A percentile compares a stretch with the other conserved stretches of the same genome.
Conservation (phyloP, 1,140 invertebrate species). For the Apocrypta bakeri region DNA sequence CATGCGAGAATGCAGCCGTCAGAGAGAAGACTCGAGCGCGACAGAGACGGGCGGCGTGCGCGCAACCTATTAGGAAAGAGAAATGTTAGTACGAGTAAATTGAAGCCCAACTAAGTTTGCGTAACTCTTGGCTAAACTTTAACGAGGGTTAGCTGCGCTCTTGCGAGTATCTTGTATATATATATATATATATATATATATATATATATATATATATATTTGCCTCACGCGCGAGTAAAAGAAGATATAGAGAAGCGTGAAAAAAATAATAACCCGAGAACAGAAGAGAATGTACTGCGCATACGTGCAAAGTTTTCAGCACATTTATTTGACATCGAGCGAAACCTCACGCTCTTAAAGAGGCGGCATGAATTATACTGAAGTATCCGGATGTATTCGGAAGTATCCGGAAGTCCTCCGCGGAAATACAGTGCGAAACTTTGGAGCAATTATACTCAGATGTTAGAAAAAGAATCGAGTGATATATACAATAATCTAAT, state of each 20-base stretch:
- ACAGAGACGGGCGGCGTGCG: conserved; percentile 47
- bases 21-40: neutral
- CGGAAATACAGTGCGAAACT: conserved; percentile 31
- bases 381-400: neutral
- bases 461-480: neutral
- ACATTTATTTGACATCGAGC: neutral
- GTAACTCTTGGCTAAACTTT: conserved; percentile 67
- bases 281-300: conserved; percentile 27
- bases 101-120: conserved; percentile 66
- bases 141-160: conserved; percentile 50
- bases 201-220: no score
- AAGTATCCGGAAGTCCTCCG: neutral
- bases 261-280: conserved; percentile 27
- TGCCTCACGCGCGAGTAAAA: neutral
- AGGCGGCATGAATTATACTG: conserved; percentile 7
- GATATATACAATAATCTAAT: conserved; percentile 14
- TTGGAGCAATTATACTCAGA: conserved; percentile 25
- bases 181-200: no score
- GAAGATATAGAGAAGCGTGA: conserved; percentile 6
- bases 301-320: conserved; percentile 44
- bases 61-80: conserved; percentile 62
- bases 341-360: neutral
- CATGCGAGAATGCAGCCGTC: neutral
- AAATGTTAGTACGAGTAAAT: conserved; percentile 68
- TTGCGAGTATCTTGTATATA: conserved; percentile 29